These are phyloP conservation scores for Helicoverpa assulta DNA, from an alignment of 2,888 invertebrate species.

Conservation along the genomic window DNA sequence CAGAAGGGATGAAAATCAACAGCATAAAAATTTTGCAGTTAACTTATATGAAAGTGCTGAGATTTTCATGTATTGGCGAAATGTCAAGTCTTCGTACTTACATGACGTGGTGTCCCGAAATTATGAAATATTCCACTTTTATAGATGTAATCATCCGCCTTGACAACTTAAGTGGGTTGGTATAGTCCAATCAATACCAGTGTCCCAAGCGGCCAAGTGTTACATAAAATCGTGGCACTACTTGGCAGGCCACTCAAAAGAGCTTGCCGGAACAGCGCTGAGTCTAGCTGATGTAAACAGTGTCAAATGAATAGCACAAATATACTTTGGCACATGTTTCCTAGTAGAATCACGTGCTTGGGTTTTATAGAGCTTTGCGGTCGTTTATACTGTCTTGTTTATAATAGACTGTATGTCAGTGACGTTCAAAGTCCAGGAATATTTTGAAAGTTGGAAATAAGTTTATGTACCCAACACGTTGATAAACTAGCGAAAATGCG, in stretches of 20 bases:
- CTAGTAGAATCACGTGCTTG: neutral
- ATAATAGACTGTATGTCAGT: no score
- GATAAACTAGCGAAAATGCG: no score
- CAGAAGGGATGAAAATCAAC: no score
- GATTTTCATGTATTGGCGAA: no score
- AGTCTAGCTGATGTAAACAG: constrained; percentile 9
- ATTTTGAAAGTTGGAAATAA: no score
- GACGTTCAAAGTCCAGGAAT: no score
- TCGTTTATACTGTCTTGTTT: no score
- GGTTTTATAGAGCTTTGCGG: neutral
- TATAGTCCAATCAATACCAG: neutral
- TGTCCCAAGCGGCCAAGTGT: neutral
- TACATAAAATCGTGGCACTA: constrained; percentile 16
- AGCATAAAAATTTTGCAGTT: no score
- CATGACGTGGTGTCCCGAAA: neutral
- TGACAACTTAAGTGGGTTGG: neutral
- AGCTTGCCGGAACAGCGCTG: neutral
- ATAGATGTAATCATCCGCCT: neutral
- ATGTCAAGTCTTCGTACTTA: no score
- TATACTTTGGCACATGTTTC: constrained; percentile 29
- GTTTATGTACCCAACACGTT: no score
- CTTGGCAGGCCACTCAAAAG: constrained; percentile 14
- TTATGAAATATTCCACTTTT: neutral
- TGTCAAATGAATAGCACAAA: constrained; percentile 23
- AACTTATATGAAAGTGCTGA: no score